phyloP scores from a whole-genome alignment of 2,888 invertebrate species.

The Lasioglossum malachurum region DNA sequence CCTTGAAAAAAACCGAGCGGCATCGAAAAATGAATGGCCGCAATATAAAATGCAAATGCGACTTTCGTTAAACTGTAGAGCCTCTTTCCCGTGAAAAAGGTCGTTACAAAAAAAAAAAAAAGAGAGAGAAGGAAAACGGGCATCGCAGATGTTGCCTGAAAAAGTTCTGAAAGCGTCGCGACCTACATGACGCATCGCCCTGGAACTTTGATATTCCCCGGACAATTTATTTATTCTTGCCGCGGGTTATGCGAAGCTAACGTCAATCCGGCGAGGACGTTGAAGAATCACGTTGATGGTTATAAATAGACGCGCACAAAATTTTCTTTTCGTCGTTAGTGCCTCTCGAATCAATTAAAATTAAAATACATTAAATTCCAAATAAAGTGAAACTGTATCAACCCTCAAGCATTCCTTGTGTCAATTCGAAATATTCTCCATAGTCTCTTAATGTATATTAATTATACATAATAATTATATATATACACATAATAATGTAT shows the following conservation, averaged over 20 bases:
- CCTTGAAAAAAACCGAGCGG: not conserved
- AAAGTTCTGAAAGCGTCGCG: conserved; percentile 36
- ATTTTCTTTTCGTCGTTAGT: not conserved
- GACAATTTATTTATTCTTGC: conserved; percentile 29
- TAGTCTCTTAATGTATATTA: not conserved
- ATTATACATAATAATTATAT: too few relatives aligned
- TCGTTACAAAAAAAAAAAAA: conserved; percentile 29
- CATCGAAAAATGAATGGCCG: conserved; percentile 52
- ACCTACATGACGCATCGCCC: conserved; percentile 21
- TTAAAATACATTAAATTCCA: not conserved
- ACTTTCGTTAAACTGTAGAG: conserved; percentile 33
- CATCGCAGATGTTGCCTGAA: conserved; percentile 37
- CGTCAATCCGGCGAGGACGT: not conserved
- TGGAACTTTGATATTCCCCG: conserved; percentile 20
- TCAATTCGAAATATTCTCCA: not conserved
- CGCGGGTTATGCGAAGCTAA: not conserved
- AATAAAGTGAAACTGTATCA: not conserved
- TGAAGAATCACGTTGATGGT: not conserved
- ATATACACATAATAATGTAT: too few relatives aligned
- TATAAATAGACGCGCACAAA: not conserved
- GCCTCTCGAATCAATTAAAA: not conserved
- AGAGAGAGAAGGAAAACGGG: not conserved
- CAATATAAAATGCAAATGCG: conserved; percentile 62
- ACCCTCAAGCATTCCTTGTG: not conserved
- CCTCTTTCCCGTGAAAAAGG: conserved; percentile 27